Conservation (phyloP, 2,797 vertebrate genomes). For the Miichthys miiuy region DNA sequence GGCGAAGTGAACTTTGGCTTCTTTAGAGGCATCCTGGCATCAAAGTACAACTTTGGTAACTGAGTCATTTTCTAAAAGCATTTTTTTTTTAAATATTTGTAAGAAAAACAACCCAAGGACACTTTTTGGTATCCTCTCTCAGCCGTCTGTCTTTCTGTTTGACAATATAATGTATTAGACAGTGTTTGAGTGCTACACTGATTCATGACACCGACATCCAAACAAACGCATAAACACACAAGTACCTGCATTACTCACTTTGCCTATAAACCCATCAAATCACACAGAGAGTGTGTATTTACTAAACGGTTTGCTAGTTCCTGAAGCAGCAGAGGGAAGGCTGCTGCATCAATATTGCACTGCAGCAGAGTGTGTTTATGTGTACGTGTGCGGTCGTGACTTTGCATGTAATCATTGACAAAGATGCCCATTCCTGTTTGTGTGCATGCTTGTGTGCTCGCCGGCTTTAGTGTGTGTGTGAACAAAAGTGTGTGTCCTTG, state of each 20-base stretch:
- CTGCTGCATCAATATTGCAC: constrained; percentile 61
- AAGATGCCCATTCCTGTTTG: constrained; percentile 17
- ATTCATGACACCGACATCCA: constrained; percentile 1
- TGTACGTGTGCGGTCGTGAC: constrained; percentile 23
- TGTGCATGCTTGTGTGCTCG: not conserved
- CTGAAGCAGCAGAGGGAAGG: constrained; percentile 50
- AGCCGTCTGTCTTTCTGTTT: not conserved
- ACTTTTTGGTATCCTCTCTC: not conserved
- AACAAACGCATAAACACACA: constrained; percentile 9
- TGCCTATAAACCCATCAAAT: constrained; percentile 15
- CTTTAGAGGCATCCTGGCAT: not conserved
- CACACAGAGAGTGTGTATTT: constrained; percentile 12
- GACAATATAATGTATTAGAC: not conserved
- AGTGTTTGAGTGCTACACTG: not conserved
- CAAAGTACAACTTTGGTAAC: not conserved
- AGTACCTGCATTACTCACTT: constrained; percentile 2
- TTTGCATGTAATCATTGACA: constrained; percentile 33
- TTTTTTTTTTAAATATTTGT: not conserved
- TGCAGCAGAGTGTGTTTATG: constrained; percentile 51
- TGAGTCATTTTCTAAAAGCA: not conserved
- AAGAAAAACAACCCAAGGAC: constrained; percentile 23
- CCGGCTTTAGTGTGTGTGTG: constrained; percentile 9
- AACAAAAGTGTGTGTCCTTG: not conserved
- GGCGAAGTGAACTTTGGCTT: not conserved
- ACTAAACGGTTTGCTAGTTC: constrained; percentile 36